Evolutionary conservation across 2,888 invertebrate species (phyloP).

Genomic region (Drosophila prostipennis): DNA sequence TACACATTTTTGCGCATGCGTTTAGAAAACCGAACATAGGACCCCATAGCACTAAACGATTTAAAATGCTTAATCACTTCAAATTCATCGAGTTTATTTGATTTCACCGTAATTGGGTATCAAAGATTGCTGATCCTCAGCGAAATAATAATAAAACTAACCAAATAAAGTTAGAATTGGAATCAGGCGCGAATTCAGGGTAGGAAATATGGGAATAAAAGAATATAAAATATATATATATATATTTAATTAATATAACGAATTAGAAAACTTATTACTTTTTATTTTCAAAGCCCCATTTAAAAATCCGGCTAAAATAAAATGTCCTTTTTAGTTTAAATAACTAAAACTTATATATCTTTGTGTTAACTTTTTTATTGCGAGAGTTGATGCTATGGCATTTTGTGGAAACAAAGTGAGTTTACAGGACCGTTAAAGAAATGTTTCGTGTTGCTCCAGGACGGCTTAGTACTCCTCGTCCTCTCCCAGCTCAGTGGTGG

Average conservation of each 20-base stretch:
- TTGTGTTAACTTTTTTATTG: conserved; percentile 27
- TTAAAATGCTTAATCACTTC: neutral
- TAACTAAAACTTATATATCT: neutral
- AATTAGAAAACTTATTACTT: no score
- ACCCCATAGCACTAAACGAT: neutral
- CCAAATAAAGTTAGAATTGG: no score
- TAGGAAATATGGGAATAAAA: no score
- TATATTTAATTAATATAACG: no score
- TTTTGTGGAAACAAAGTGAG: conserved; percentile 11
- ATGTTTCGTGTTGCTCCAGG: neutral
- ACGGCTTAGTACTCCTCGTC: conserved; percentile 87
- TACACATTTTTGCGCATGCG: conserved; percentile 26
- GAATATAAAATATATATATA: no score
- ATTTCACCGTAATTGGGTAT: no score
- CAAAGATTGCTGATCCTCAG: no score
- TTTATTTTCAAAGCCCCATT: no score
- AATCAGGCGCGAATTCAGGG: no score
- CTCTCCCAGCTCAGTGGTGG: conserved; percentile 88
- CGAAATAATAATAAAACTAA: neutral
- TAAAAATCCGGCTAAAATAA: neutral
- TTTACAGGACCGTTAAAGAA: neutral
- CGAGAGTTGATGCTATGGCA: conserved; percentile 1
- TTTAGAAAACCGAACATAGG: neutral
- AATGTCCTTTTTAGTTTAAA: neutral
- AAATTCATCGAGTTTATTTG: neutral